A percentile compares a stretch with the other conserved stretches of the same genome.
Evolutionary conservation across 2,888 invertebrate genomes (phyloP).

Genomic region (Mythimna lalbum): DNA sequence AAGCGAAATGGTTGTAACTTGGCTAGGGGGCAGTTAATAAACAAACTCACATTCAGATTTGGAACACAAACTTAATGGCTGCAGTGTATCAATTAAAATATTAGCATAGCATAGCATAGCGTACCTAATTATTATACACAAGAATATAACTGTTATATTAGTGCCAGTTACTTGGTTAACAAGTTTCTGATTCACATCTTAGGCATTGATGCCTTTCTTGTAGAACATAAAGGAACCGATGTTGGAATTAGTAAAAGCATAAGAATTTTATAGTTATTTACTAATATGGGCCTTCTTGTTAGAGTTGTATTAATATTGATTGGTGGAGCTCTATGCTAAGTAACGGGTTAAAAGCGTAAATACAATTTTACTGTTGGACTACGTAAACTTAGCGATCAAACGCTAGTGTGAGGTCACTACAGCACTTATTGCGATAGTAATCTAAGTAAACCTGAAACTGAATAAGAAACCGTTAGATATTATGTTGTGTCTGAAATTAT

Average conservation of each 20-base stretch:
- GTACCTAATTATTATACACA: background rate
- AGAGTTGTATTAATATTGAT: constrained; percentile 6
- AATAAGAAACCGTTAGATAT: too few relatives aligned
- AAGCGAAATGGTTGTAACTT: too few relatives aligned
- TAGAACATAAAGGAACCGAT: background rate
- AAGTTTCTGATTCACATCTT: constrained; percentile 17
- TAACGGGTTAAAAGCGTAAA: constrained; percentile 2
- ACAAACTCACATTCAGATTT: too few relatives aligned
- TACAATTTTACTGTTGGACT: constrained; percentile 2
- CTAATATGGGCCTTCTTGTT: constrained; percentile 1
- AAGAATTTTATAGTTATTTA: constrained; percentile 17
- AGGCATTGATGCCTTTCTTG: constrained; percentile 5
- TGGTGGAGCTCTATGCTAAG: constrained; percentile 1
- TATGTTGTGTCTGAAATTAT: too few relatives aligned
- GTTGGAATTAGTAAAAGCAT: background rate
- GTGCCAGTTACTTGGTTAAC: constrained; percentile 5
- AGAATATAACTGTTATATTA: constrained; percentile 1
- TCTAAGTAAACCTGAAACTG: background rate
- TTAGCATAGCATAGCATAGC: too few relatives aligned
- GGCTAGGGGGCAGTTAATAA: too few relatives aligned
- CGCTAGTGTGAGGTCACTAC: background rate
- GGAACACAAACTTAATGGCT: background rate
- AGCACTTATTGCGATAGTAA: background rate
- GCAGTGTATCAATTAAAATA: background rate
- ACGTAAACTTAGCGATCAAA: background rate